Percentiles rank a stretch among this genome's conserved stretches.
Evolutionary conservation across 2,113 vertebrate genomes (phyloP).

Genomic region (Apteryx mantelli): DNA sequence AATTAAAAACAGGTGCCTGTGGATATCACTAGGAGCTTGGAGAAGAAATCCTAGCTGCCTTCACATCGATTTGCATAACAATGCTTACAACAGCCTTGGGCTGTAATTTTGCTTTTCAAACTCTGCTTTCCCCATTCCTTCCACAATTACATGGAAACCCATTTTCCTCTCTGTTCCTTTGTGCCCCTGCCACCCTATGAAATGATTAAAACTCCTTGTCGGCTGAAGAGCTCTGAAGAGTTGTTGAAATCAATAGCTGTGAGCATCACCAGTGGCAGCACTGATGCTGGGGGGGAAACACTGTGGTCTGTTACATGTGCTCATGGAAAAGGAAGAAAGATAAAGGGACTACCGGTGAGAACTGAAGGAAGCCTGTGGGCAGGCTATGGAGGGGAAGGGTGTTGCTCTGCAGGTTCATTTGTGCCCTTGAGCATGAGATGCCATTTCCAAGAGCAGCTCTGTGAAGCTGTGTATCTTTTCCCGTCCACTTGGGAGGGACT

Average conservation of each 20-base stretch:
- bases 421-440: not conserved
- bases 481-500: not conserved
- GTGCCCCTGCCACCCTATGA: not conserved
- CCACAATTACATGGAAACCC: conserved; percentile 24
- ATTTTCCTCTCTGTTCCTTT: conserved; percentile 25
- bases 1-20: conserved; percentile 61
- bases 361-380: not conserved
- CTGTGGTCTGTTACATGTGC: not conserved
- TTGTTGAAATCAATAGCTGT: conserved; percentile 22
- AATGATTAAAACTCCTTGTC: not conserved
- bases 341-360: not conserved
- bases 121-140: conserved; percentile 25
- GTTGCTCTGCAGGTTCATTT: not conserved
- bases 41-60: conserved; percentile 13
- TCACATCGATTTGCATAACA: conserved; percentile 55
- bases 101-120: conserved; percentile 58
- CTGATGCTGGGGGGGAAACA: not conserved
- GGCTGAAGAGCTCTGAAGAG: not conserved
- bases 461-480: not conserved
- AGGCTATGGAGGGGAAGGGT: not conserved
- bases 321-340: not conserved
- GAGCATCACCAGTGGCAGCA: not conserved
- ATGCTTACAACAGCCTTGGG: conserved; percentile 39
- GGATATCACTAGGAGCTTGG: conserved; percentile 24
- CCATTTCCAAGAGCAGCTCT: conserved; percentile 7